Conservation (phyloP, 1,140 invertebrate genomes). For the Condylostylus longicornis region DNA sequence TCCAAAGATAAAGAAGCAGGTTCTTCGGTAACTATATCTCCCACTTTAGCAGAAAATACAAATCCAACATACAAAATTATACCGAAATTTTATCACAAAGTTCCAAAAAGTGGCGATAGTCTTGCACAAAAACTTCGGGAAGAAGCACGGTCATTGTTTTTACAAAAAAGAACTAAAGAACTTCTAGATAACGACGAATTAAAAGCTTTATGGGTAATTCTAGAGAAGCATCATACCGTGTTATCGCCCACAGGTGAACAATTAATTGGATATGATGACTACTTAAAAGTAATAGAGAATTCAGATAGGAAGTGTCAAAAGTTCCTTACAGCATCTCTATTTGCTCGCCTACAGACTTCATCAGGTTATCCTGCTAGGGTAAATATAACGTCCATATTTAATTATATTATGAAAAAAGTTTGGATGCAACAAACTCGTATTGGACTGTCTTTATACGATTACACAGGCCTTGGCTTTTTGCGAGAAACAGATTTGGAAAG, state of each 20-base stretch:
- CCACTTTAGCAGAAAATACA: background rate
- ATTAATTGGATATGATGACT: slow-evolving; percentile 73
- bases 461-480: slow-evolving; percentile 80
- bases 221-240: slow-evolving; percentile 65
- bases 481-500: slow-evolving; percentile 85
- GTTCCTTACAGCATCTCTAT: slow-evolving; percentile 73
- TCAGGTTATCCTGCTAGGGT: slow-evolving; percentile 60
- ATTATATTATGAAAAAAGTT: slow-evolving; percentile 88
- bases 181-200: slow-evolving; percentile 76
- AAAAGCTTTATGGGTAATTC: slow-evolving; percentile 64
- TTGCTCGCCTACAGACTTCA: slow-evolving; percentile 68
- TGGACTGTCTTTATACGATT: slow-evolving; percentile 83
- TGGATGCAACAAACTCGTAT: slow-evolving; percentile 89
- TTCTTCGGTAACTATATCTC: too few species aligned
- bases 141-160: slow-evolving; percentile 69
- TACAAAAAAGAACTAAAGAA: slow-evolving; percentile 68
- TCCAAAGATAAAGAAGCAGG: too few species aligned
- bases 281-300: slow-evolving; percentile 53
- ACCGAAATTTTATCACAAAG: slow-evolving; percentile 65
- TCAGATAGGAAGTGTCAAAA: slow-evolving; percentile 53
- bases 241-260: slow-evolving; percentile 57
- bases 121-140: slow-evolving; percentile 67
- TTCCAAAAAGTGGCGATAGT: slow-evolving; percentile 54
- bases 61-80: slow-evolving; percentile 35
- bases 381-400: slow-evolving; percentile 72